phyloP scores from a whole-genome alignment of 2,797 vertebrate species.

The Malacoctenus gilli region DNA sequence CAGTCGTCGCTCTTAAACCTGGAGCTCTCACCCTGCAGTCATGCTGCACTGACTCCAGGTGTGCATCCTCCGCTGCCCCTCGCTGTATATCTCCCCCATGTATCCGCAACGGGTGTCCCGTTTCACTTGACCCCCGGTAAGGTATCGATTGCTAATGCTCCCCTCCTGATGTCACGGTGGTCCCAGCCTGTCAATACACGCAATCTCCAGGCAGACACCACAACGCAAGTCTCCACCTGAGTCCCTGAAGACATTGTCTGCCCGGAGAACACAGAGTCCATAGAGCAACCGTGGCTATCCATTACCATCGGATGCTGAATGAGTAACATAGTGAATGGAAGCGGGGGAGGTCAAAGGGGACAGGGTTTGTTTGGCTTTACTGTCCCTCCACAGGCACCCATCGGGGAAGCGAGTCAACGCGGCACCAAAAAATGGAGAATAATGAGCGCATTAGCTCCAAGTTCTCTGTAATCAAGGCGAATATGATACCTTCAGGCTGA shows the following conservation, averaged over 20 bases:
- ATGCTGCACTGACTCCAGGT: constrained; percentile 1
- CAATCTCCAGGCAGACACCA: constrained; percentile 61
- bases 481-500: constrained; percentile 49
- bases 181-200: constrained; percentile 58
- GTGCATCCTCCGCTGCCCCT: constrained; percentile 24
- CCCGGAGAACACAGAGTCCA: constrained; percentile 70
- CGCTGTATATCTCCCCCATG: constrained; percentile 37
- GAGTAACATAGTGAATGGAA: constrained; percentile 64
- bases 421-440: constrained; percentile 50
- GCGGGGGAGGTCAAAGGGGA: constrained; percentile 70
- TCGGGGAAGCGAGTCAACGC: constrained; percentile 55
- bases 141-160: constrained; percentile 53
- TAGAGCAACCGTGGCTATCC: constrained; percentile 66
- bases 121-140: constrained; percentile 56
- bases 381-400: constrained; percentile 53
- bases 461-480: constrained; percentile 43
- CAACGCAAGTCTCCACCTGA: constrained; percentile 56
- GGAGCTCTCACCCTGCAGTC: not conserved
- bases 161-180: constrained; percentile 57
- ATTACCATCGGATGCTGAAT: constrained; percentile 74
- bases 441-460: constrained; percentile 35
- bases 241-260: constrained; percentile 59
- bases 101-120: constrained; percentile 45
- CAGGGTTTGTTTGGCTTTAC: constrained; percentile 56
- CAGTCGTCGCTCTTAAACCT: no score